A percentile compares a stretch with the other conserved stretches of the same genome.
Conservation (phyloP, 2,113 vertebrate genomes). For the Formicarius rufipectus region DNA sequence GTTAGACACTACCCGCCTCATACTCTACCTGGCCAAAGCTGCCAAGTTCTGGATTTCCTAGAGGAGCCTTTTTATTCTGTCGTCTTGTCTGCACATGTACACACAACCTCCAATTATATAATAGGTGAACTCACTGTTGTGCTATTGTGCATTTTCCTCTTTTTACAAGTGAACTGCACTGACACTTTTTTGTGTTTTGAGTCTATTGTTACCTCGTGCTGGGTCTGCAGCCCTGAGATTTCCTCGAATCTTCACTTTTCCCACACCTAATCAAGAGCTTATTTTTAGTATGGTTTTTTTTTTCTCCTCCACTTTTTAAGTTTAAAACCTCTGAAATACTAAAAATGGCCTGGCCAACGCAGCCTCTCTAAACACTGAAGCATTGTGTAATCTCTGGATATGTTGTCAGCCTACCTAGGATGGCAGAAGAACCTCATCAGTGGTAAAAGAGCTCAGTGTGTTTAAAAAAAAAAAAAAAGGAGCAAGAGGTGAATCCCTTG, state of each 20-base stretch:
- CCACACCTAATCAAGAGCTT: constrained; percentile 65
- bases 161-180: constrained; percentile 75
- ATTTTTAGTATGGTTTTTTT: constrained; percentile 53
- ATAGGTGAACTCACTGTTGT: constrained; percentile 78
- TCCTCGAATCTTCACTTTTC: constrained; percentile 59
- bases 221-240: constrained; percentile 63
- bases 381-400: not conserved
- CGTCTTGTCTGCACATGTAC: constrained; percentile 81
- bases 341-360: not conserved
- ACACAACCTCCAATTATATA: constrained; percentile 79
- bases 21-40: constrained; percentile 76
- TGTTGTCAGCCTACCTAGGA: not conserved
- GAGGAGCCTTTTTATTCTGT: constrained; percentile 79
- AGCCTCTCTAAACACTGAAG: not conserved
- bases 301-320: not conserved
- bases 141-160: constrained; percentile 76
- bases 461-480: not conserved
- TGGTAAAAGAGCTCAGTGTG: not conserved
- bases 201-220: constrained; percentile 74
- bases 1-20: constrained; percentile 70
- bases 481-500: not conserved
- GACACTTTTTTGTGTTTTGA: constrained; percentile 70
- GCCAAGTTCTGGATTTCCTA: constrained; percentile 81
- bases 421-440: not conserved
- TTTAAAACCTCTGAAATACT: constrained; percentile 19